A percentile compares a stretch with the other conserved stretches of the same genome.
phyloP scores from a whole-genome alignment of 1,140 invertebrate species.

The Formica exsecta region DNA sequence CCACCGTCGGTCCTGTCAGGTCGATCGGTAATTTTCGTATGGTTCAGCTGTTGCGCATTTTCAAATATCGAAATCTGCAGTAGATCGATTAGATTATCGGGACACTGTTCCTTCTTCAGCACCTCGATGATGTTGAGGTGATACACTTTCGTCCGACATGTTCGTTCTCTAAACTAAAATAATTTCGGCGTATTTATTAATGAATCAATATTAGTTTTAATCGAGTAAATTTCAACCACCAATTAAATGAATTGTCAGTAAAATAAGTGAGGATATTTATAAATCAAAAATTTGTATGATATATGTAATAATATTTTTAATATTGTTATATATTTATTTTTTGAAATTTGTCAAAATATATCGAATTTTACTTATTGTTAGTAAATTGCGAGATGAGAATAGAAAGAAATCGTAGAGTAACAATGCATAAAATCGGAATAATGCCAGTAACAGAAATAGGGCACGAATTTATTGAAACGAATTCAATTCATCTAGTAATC shows the following conservation, averaged over 20 bases:
- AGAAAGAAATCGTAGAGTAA: neutral
- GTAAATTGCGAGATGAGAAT: neutral
- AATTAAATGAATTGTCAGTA: neutral
- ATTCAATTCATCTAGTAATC: slow-evolving; percentile 60
- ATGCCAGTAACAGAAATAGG: slow-evolving; percentile 36
- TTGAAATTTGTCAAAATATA: neutral
- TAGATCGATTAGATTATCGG: slow-evolving; percentile 68
- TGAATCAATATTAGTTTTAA: neutral
- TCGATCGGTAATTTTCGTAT: neutral
- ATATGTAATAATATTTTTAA: neutral
- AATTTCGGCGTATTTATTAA: neutral
- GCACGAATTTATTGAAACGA: slow-evolving; percentile 61
- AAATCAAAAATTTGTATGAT: neutral
- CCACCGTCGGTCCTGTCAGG: neutral
- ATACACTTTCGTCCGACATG: slow-evolving; percentile 83
- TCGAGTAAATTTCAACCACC: neutral
- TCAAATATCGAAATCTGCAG: slow-evolving; percentile 76
- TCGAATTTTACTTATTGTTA: neutral
- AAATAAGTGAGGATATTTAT: neutral
- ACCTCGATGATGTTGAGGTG: slow-evolving; percentile 77
- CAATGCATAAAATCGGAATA: slow-evolving; percentile 24
- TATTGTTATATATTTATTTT: neutral
- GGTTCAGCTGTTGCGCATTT: slow-evolving; percentile 24
- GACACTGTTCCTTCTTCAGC: slow-evolving; percentile 82
- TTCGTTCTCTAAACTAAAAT: slow-evolving; percentile 84